phyloP scores from a whole-genome alignment of 2,888 invertebrate species.

The Pecten maximus region DNA sequence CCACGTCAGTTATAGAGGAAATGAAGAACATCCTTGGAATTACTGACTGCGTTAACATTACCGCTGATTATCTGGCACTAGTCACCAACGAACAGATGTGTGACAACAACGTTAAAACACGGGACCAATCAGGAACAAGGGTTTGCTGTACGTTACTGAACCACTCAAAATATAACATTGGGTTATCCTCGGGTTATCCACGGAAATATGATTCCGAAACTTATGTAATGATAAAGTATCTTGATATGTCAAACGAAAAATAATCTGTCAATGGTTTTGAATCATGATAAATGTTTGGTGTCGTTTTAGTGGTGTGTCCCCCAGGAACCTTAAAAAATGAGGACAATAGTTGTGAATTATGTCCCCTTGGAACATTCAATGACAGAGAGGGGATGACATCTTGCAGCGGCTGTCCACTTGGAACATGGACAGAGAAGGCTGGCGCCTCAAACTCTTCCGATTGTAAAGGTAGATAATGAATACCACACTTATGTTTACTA shows the following conservation, averaged over 20 bases:
- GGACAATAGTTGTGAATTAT: neutral
- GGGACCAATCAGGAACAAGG: neutral
- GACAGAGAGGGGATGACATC: conserved; percentile 82
- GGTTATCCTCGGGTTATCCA: too few species aligned
- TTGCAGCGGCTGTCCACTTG: conserved; percentile 85
- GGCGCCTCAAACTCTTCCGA: conserved; percentile 52
- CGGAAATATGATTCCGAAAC: too few species aligned
- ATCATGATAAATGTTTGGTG: neutral
- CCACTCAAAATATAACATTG: neutral
- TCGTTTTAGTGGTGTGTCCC: conserved; percentile 39
- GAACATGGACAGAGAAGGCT: conserved; percentile 58
- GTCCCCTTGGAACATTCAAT: conserved; percentile 40
- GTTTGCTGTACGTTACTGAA: conserved; percentile 42
- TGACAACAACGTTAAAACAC: neutral
- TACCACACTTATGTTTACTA: neutral
- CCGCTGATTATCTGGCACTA: neutral
- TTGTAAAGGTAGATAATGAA: conserved; percentile 64
- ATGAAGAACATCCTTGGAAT: conserved; percentile 1
- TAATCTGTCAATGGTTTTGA: too few species aligned
- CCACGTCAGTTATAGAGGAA: conserved; percentile 29
- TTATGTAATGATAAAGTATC: too few species aligned
- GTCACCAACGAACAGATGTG: conserved; percentile 21
- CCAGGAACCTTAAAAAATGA: conserved; percentile 42
- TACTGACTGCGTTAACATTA: conserved; percentile 37
- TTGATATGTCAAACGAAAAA: too few species aligned